Percentiles rank a stretch among this genome's conserved stretches.
Conservation (phyloP, 2,797 vertebrate species). For the Eleutherodactylus coqui region DNA sequence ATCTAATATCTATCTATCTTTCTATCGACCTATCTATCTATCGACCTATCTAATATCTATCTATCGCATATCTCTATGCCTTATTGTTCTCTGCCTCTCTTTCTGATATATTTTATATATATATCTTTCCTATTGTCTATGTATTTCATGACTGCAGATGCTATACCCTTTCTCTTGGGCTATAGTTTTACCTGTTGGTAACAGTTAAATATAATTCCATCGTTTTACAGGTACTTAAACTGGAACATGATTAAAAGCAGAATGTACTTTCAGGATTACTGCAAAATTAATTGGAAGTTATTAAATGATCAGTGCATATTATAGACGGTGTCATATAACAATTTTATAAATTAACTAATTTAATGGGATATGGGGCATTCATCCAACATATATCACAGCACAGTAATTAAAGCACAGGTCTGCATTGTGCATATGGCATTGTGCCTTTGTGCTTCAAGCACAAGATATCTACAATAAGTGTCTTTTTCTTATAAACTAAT, state of each 20-base stretch:
- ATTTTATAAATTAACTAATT: conserved; percentile 20
- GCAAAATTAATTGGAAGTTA: conserved; percentile 31
- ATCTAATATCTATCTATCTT: too few species aligned
- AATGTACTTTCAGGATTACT: conserved; percentile 29
- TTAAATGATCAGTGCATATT: conserved; percentile 33
- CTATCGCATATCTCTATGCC: too few species aligned
- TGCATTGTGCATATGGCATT: neutral
- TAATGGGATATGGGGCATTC: conserved; percentile 28
- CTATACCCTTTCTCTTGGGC: neutral
- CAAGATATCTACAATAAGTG: neutral
- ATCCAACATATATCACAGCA: conserved; percentile 23
- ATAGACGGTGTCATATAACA: conserved; percentile 7
- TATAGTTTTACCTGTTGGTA: neutral
- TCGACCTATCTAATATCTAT: too few species aligned
- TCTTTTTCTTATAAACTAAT: too few species aligned
- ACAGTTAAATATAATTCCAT: neutral
- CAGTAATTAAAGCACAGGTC: neutral
- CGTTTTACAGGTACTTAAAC: neutral
- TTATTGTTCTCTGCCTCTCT: too few species aligned
- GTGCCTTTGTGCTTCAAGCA: neutral
- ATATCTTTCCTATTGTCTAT: too few species aligned
- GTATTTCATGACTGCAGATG: neutral
- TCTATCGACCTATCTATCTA: too few species aligned
- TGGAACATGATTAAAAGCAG: conserved; percentile 26
- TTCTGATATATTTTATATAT: too few species aligned